These are phyloP conservation scores for Paracyclopina nana DNA, from an alignment of 1,140 invertebrate genomes.

Conservation along the genomic window DNA sequence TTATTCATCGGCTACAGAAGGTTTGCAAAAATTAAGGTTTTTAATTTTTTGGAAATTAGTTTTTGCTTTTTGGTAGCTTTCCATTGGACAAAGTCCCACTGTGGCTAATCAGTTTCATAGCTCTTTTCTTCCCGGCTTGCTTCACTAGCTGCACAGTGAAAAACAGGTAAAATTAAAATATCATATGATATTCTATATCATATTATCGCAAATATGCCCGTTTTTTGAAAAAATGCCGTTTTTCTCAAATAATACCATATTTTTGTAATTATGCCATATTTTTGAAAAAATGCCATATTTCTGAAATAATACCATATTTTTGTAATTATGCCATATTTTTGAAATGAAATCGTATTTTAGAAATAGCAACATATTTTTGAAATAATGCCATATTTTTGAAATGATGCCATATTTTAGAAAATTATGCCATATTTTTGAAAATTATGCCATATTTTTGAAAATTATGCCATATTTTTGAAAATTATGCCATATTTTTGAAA, in stretches of 20 bases:
- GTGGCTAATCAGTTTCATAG: background rate
- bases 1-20: background rate
- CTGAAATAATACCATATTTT: background rate
- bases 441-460: too few species aligned
- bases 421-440: too few species aligned
- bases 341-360: background rate
- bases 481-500: too few species aligned
- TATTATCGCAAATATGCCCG: background rate
- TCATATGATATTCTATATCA: background rate
- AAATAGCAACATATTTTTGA: background rate
- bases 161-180: background rate
- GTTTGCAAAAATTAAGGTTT: background rate
- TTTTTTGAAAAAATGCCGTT: background rate
- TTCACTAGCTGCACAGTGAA: background rate
- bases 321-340: background rate
- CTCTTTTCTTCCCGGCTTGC: constrained; percentile 1
- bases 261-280: background rate
- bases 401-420: background rate
- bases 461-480: too few species aligned
- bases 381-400: background rate
- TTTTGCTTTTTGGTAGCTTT: constrained; percentile 2
- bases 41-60: background rate
- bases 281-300: background rate
- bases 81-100: background rate
- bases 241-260: background rate